Evolutionary conservation across 2,888 invertebrate genomes (phyloP).

Genomic region (Morpho achilles): DNA sequence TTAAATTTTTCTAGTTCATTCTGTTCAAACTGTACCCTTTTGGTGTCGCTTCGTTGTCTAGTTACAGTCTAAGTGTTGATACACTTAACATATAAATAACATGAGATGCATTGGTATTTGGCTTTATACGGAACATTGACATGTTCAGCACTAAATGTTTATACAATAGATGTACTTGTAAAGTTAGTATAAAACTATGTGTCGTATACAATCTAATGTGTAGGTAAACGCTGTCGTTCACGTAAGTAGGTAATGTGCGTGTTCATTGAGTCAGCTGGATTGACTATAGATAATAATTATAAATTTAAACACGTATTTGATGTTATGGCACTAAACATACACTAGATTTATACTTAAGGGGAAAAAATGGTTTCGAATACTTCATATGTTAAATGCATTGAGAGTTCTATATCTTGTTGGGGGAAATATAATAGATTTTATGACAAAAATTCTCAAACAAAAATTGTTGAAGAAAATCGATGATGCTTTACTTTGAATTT

Average conservation of each 20-base stretch:
- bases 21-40: slow-evolving; percentile 3
- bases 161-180: slow-evolving; percentile 43
- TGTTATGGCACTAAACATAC: slow-evolving; percentile 41
- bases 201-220: slow-evolving; percentile 45
- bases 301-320: slow-evolving; percentile 23
- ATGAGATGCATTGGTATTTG: slow-evolving; percentile 80
- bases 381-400: slow-evolving; percentile 12
- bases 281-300: slow-evolving; percentile 35
- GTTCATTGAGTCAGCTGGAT: slow-evolving; percentile 59
- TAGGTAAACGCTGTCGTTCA: slow-evolving; percentile 56
- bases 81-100: slow-evolving; percentile 60
- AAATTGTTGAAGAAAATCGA: slow-evolving; percentile 9
- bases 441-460: neutral
- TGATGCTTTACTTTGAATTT: no score
- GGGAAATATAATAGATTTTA: slow-evolving; percentile 1
- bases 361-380: slow-evolving; percentile 26
- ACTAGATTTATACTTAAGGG: slow-evolving; percentile 43
- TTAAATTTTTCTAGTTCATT: neutral
- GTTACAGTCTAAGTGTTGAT: slow-evolving; percentile 34
- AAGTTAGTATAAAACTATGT: slow-evolving; percentile 39
- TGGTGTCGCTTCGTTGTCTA: slow-evolving; percentile 34
- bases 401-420: slow-evolving; percentile 38
- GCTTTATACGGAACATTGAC: slow-evolving; percentile 76
- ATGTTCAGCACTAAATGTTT: slow-evolving; percentile 74
- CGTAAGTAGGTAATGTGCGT: slow-evolving; percentile 51